Evolutionary conservation across 2,797 vertebrate genomes (phyloP).

Genomic region (Masticophis lateralis): DNA sequence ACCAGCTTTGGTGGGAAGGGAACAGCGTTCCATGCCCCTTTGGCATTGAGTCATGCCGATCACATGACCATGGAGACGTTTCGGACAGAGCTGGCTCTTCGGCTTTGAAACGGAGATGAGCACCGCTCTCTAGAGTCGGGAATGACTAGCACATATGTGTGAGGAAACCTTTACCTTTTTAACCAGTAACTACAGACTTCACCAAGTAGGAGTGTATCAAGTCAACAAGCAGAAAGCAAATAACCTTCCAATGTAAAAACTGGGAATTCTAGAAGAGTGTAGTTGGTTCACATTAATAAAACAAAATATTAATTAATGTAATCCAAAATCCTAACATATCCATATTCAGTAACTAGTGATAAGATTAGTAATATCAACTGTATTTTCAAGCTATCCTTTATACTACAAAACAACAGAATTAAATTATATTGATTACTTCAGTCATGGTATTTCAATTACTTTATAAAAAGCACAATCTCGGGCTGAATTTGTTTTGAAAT

Average conservation of each 20-base stretch:
- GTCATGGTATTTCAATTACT: neutral
- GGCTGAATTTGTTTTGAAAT: neutral
- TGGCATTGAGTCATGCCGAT: no score
- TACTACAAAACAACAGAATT: neutral
- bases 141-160: no score
- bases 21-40: rapidly evolving
- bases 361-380: neutral
- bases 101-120: no score
- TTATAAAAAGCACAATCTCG: neutral
- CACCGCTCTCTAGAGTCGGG: no score
- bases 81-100: no score
- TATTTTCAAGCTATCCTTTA: neutral
- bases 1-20: no score
- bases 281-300: neutral
- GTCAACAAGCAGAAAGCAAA: neutral
- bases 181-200: neutral
- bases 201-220: neutral
- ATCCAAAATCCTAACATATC: neutral
- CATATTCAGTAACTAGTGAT: neutral
- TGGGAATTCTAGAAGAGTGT: neutral
- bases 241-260: neutral
- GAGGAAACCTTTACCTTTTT: no score
- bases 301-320: neutral
- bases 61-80: no score
- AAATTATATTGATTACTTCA: neutral